Evolutionary conservation across 2,113 vertebrate genomes (phyloP), one percentile per base, ranked within the genome.

Genomic region (Chascanopsetta lugubris): DNA sequence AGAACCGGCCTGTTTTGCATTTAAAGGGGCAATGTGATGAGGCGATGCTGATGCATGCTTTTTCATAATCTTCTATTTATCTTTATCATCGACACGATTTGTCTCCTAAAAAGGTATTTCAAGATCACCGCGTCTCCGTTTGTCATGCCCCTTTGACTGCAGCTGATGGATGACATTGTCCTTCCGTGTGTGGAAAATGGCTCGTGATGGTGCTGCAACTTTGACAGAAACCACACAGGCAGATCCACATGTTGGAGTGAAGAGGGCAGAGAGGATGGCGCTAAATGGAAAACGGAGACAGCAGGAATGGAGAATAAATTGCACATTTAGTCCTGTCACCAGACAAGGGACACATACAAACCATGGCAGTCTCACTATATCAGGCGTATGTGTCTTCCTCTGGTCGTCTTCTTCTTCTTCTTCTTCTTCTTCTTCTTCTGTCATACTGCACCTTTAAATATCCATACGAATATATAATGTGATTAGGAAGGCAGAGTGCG

Each of bases 291-390:
- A 54, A 79, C 77, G 66, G 72, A 87, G 84, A 84, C 72, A 79
- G 83, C 88, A 76, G 51, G 47, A 82, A 77, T 48, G 38, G 61
- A 68, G 53, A 80, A 85, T 88, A 88, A n/a, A 89, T 89, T 82
- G 73, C 61, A 65, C 63, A 30, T 86, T 89, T 85, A 79, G 69
- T 72, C 74, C 69, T 78, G 81, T 87, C 84, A 77, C 61, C 43
- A 72, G 48, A 60, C 12, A 48, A 80, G 66, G 36, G 7, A 49
- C 32, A 42, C n/a, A 15, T 77, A 79, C 81, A 77, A 84, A 56
- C 80, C 47, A 54, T 51, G 43, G 45, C 75, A 51, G 77, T 75
- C 51, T 74, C 81, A 65, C 65, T 60, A 66, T 77, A 42, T 66
- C 17, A 6, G 48, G 1, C 51, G 34, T 56, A 43, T 54, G 55